Conservation (phyloP, 2,888 invertebrate species). For the Rhamphomyia laevipes region DNA sequence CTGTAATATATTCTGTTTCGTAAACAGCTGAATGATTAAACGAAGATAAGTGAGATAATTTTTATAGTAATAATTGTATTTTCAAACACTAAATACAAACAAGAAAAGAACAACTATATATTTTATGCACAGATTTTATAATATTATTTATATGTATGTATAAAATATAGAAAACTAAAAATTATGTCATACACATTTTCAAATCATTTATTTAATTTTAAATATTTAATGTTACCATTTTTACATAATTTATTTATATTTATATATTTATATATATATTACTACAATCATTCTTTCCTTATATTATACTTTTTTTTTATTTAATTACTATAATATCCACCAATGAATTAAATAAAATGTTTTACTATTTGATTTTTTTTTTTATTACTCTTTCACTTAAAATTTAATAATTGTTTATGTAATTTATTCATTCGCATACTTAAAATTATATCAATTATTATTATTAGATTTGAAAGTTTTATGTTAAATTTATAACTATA, state of each 20-base stretch:
- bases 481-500: too few species aligned
- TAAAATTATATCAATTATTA: too few species aligned
- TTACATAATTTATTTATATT: neutral
- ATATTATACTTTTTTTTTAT: neutral
- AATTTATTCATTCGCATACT: neutral
- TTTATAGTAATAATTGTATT: too few species aligned
- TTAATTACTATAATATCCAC: constrained; percentile 3
- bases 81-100: too few species aligned
- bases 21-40: too few species aligned
- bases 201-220: constrained; percentile 3
- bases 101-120: too few species aligned
- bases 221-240: constrained; percentile 1
- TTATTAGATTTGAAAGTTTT: too few species aligned
- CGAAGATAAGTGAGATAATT: too few species aligned
- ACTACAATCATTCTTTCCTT: neutral
- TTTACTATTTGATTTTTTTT: neutral
- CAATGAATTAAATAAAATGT: constrained; percentile 1
- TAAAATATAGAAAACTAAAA: too few species aligned
- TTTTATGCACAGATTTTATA: too few species aligned
- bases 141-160: too few species aligned
- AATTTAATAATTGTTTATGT: neutral
- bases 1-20: too few species aligned
- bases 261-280: constrained; percentile 1
- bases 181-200: constrained; percentile 1
- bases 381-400: neutral